Conservation (phyloP, 92 coral and sea anemone genomes). For the Parazoanthus atlanticus region DNA sequence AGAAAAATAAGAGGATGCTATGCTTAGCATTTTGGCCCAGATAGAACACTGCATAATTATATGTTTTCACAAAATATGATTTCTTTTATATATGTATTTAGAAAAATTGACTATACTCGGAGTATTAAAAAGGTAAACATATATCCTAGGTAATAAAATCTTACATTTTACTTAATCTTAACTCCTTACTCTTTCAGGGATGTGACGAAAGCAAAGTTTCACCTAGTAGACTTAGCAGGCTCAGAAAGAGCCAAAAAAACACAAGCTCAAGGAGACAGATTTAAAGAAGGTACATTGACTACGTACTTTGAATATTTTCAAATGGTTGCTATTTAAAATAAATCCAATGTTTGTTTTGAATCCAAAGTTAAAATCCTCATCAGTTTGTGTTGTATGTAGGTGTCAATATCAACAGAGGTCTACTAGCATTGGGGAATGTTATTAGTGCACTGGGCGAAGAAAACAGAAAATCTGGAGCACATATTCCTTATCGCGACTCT, state of each 20-base stretch:
- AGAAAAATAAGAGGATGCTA: no score
- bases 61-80: no score
- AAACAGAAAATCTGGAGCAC: slow-evolving; percentile 79
- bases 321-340: neutral
- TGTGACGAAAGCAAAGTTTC: slow-evolving; percentile 85
- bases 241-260: slow-evolving; percentile 94
- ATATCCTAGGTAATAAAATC: no score
- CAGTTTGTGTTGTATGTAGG: slow-evolving; percentile 51
- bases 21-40: no score
- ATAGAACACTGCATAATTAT: no score
- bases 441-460: slow-evolving; percentile 97
- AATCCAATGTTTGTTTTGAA: no score
- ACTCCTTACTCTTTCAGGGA: slow-evolving; percentile 51
- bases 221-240: slow-evolving; percentile 94
- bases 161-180: no score
- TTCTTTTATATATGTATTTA: no score
- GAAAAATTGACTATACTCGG: no score
- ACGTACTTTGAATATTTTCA: neutral
- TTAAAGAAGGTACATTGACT: slow-evolving; percentile 76
- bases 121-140: no score
- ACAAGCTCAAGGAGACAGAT: slow-evolving; percentile 90
- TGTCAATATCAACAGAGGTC: slow-evolving; percentile 92
- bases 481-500: slow-evolving; percentile 95
- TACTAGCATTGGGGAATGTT: slow-evolving; percentile 88
- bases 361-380: neutral